Evolutionary conservation across 1,140 invertebrate genomes (phyloP).

Genomic region (Alviniconcha marisindica): DNA sequence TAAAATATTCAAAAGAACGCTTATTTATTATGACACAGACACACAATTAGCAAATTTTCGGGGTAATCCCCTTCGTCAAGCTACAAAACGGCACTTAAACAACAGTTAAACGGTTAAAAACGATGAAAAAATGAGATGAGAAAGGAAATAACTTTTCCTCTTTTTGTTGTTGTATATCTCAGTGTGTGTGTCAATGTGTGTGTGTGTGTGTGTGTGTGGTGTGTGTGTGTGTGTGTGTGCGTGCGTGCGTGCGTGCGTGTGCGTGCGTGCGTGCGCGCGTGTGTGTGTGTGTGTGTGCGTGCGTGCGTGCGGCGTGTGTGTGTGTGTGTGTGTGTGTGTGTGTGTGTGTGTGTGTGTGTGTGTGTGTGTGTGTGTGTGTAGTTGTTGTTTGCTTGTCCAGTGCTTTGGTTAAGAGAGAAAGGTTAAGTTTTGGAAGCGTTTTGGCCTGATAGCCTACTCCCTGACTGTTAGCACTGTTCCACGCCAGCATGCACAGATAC

Average conservation of each 20-base stretch:
- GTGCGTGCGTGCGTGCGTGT: background rate
- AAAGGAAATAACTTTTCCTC: no score
- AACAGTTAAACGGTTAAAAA: background rate
- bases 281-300: background rate
- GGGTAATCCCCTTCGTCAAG: background rate
- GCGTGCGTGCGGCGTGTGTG: no score
- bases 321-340: no score
- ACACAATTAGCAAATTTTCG: background rate
- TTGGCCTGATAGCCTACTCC: background rate
- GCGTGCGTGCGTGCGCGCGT: conserved; percentile 5
- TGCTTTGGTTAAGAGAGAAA: background rate
- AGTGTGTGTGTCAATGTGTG: background rate
- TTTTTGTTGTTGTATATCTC: no score
- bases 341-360: conserved; percentile 19
- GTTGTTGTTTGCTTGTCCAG: background rate
- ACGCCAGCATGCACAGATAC: no score
- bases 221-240: background rate
- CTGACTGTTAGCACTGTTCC: no score
- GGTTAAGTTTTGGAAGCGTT: background rate
- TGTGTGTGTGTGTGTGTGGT: background rate
- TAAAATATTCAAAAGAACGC: background rate
- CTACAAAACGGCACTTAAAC: background rate
- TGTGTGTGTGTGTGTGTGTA: background rate
- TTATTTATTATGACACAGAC: background rate
- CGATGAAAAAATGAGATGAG: no score